Conservation (phyloP, 1,140 invertebrate species). For the Charaxes varanes region DNA sequence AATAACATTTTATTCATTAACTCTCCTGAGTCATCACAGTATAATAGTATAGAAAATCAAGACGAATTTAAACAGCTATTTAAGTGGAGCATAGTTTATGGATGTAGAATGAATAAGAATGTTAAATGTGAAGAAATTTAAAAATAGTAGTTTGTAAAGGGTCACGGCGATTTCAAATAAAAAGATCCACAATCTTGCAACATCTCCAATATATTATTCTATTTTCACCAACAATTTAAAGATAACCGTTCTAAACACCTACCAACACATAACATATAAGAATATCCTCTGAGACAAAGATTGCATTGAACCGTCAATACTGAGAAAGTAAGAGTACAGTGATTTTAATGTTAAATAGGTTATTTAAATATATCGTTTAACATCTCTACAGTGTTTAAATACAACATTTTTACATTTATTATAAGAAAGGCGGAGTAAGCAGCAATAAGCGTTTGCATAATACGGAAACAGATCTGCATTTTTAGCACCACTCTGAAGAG, state of each 20-base stretch:
- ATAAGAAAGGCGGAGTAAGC: slow-evolving; percentile 60
- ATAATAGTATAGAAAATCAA: slow-evolving; percentile 42
- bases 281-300: slow-evolving; percentile 65
- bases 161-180: too few relatives aligned
- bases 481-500: too few relatives aligned
- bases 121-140: slow-evolving; percentile 34
- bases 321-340: slow-evolving; percentile 58
- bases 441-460: slow-evolving; percentile 25
- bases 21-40: slow-evolving; percentile 70
- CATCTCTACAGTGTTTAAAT: slow-evolving; percentile 59
- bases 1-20: slow-evolving; percentile 11
- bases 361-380: slow-evolving; percentile 59
- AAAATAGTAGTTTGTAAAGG: slow-evolving; percentile 39
- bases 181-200: slow-evolving; percentile 62
- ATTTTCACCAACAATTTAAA: slow-evolving; percentile 52
- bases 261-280: slow-evolving; percentile 29
- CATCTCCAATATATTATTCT: slow-evolving; percentile 69
- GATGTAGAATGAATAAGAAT: slow-evolving; percentile 39
- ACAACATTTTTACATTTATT: slow-evolving; percentile 56
- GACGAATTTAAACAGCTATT: slow-evolving; percentile 40
- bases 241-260: slow-evolving; percentile 43
- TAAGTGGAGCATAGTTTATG: slow-evolving; percentile 41
- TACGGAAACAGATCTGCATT: slow-evolving; percentile 7
- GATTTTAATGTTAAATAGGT: slow-evolving; percentile 54
- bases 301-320: slow-evolving; percentile 70